Evolutionary conservation across 2,113 vertebrate species (phyloP).

Genomic region (Corythaeola cristata): DNA sequence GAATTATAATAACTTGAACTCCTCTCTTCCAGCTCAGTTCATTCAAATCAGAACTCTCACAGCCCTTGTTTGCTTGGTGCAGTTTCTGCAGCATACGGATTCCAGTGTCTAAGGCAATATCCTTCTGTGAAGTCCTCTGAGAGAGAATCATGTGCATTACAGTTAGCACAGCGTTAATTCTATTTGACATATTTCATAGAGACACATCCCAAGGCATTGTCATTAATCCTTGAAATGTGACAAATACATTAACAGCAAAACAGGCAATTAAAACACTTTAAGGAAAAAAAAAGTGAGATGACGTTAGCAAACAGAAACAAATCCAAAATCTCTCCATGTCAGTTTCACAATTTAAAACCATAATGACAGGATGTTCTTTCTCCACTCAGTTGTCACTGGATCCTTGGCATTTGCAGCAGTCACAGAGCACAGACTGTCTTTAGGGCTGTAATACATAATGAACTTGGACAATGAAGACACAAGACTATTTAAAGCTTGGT

Average conservation of each 20-base stretch:
- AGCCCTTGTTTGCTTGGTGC: background rate
- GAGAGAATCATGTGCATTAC: slow-evolving; percentile 14
- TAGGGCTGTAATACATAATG: background rate
- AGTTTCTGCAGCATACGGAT: background rate
- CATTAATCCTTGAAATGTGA: background rate
- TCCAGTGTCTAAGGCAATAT: background rate
- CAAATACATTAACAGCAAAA: slow-evolving; percentile 44
- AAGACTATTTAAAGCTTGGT: slow-evolving; percentile 25
- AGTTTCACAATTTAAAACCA: slow-evolving; percentile 23
- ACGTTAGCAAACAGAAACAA: slow-evolving; percentile 32
- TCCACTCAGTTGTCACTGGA: slow-evolving; percentile 14
- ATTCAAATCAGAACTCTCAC: background rate
- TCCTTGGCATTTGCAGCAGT: slow-evolving; percentile 31
- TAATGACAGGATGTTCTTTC: slow-evolving; percentile 13
- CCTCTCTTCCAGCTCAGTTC: background rate
- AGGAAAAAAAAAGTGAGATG: background rate
- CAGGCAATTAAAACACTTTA: slow-evolving; percentile 20
- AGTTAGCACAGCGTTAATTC: background rate
- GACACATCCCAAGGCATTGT: background rate
- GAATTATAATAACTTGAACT: background rate
- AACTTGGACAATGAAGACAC: slow-evolving; percentile 23
- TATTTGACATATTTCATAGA: slow-evolving; percentile 25
- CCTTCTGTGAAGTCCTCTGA: background rate
- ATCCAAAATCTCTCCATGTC: background rate
- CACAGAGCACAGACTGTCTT: slow-evolving; percentile 15